phyloP scores from a whole-genome alignment of 2,888 invertebrate species.

The Hypselothyrea guttata region DNA sequence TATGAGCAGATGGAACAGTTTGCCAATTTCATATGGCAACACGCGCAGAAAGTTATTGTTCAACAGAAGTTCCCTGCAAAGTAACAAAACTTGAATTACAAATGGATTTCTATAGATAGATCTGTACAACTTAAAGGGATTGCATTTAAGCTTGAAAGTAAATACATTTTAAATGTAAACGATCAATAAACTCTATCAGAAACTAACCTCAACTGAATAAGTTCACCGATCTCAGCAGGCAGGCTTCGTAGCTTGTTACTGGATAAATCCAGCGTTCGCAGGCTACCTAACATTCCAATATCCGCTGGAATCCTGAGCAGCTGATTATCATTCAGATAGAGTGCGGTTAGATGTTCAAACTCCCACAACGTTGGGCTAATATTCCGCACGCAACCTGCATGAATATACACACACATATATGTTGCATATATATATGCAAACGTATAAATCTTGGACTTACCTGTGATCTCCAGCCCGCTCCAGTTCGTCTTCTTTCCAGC shows the following conservation, averaged over 20 bases:
- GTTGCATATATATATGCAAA: too few relatives aligned
- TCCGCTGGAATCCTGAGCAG: slow-evolving; percentile 95
- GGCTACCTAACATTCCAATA: slow-evolving; percentile 91
- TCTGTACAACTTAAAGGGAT: too few relatives aligned
- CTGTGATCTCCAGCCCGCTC: slow-evolving; percentile 95
- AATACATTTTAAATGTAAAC: too few relatives aligned
- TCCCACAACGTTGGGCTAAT: slow-evolving; percentile 96
- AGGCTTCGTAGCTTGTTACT: slow-evolving; percentile 96
- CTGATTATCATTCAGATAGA: slow-evolving; percentile 98
- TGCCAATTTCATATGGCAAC: slow-evolving; percentile 98
- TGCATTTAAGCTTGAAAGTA: background rate
- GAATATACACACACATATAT: too few relatives aligned
- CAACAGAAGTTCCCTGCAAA: slow-evolving; percentile 92
- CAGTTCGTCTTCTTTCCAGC: slow-evolving; percentile 96
- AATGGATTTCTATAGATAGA: background rate
- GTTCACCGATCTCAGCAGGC: slow-evolving; percentile 98
- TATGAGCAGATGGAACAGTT: slow-evolving; percentile 96
- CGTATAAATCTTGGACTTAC: too few relatives aligned
- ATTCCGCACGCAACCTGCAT: slow-evolving; percentile 95
- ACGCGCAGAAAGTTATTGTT: slow-evolving; percentile 96
- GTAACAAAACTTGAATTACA: slow-evolving; percentile 80
- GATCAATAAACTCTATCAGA: too few relatives aligned
- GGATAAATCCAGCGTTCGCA: slow-evolving; percentile 95
- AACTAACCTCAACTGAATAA: slow-evolving; percentile 92
- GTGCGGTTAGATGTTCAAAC: slow-evolving; percentile 94